Conservation (phyloP, 2,888 invertebrate genomes). For the Morpho deidamia region DNA sequence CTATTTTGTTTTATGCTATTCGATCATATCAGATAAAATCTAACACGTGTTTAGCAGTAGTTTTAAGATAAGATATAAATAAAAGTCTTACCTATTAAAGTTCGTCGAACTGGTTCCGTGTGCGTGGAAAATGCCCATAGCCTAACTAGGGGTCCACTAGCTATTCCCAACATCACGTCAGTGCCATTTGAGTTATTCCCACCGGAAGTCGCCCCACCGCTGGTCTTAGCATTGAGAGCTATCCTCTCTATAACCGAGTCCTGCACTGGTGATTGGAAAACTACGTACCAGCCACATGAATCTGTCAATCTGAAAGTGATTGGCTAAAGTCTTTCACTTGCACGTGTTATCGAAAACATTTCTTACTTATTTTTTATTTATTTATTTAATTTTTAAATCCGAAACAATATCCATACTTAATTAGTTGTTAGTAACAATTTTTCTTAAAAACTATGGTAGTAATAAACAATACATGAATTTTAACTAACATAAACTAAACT, state of each 20-base stretch:
- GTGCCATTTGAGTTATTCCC: conserved; percentile 55
- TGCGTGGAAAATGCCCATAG: conserved; percentile 73
- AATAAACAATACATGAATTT: no score
- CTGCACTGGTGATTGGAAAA: conserved; percentile 95
- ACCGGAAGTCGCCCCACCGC: conserved; percentile 39
- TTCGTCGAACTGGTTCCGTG: conserved; percentile 68
- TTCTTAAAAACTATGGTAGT: no score
- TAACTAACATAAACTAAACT: no score
- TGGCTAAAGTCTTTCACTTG: no score
- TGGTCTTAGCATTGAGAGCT: conserved; percentile 87
- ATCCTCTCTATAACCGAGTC: conserved; percentile 94
- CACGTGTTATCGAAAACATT: no score
- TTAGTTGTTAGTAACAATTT: no score
- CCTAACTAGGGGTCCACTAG: conserved; percentile 65
- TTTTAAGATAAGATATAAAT: neutral
- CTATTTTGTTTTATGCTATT: no score
- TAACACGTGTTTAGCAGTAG: neutral
- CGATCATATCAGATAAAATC: no score
- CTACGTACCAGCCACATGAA: conserved; percentile 97
- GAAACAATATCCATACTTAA: no score
- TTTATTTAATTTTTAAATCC: no score
- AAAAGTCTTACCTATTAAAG: conserved; percentile 57
- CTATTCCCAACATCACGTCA: conserved; percentile 71
- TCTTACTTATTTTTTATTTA: no score
- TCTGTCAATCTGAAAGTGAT: conserved; percentile 86